Conservation (phyloP, 1,140 invertebrate species). For the Choristoneura fumiferana region DNA sequence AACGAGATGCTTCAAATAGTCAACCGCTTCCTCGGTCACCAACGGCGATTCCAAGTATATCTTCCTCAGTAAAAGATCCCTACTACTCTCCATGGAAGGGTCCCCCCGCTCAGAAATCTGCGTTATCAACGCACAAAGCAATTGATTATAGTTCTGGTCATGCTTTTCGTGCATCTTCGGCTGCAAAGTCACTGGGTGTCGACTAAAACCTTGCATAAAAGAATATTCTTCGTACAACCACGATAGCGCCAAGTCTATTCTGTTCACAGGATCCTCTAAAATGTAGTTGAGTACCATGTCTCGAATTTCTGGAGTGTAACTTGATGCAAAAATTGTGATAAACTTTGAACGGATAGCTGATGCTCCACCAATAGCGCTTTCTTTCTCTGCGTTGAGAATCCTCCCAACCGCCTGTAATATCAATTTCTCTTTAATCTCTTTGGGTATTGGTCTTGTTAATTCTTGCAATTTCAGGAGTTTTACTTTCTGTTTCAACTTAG, state of each 20-base stretch:
- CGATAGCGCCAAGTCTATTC: constrained; percentile 91
- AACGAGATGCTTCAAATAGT: constrained; percentile 89
- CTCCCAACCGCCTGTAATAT: constrained; percentile 87
- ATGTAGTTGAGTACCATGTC: constrained; percentile 90
- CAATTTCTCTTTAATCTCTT: constrained; percentile 85
- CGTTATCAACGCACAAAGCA: constrained; percentile 88
- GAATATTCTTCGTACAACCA: constrained; percentile 98
- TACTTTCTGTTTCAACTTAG: constrained; percentile 82
- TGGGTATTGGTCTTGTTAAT: constrained; percentile 88
- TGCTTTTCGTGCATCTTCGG: constrained; percentile 82
- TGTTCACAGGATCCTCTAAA: constrained; percentile 88
- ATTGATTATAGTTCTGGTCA: constrained; percentile 89
- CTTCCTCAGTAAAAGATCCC: constrained; percentile 83
- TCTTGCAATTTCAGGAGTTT: constrained; percentile 90
- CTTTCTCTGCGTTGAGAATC: constrained; percentile 88
- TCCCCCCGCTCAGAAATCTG: constrained; percentile 81
- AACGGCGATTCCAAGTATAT: constrained; percentile 95
- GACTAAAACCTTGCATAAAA: constrained; percentile 91
- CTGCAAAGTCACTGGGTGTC: constrained; percentile 81
- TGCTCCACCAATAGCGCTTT: constrained; percentile 83
- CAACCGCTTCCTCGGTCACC: constrained; percentile 93
- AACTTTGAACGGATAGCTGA: constrained; percentile 86
- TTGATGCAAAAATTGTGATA: constrained; percentile 90
- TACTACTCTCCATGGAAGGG: constrained; percentile 76
- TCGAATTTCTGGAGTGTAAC: constrained; percentile 87